Evolutionary conservation across 2,888 invertebrate species (phyloP), one percentile per base, ranked within the genome.

Genomic region (Heliconius charithonia): DNA sequence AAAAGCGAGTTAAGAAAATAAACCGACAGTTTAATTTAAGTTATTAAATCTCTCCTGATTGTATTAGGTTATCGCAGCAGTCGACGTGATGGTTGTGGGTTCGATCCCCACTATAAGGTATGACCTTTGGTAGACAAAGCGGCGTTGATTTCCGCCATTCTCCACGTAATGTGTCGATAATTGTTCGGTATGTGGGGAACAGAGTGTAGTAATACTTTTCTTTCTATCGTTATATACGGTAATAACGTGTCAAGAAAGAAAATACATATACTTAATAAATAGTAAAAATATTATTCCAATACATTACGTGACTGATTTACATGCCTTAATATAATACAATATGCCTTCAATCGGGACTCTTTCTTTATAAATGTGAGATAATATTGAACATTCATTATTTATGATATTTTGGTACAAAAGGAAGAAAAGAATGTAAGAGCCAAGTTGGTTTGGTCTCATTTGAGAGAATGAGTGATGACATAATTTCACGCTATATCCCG

Each of bases 231-330:
- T 2, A 22, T 22, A 1, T 7, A 22, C 13, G 19, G 2, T 22
- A 56, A 22, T 22, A 22, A 56, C 7, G 9, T 56, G 22, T 22
- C 22, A 13, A 22, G 22, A 2, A 22, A 22, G 0, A 22, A 22
- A 22, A 22, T 56, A 56, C 7, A 56, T 22, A 56, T 56, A 13
- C 41, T 13, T 10, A 45, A 45, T 66, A 29, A 66, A 66, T 12
- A 22, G 65, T 66, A 66, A 66, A 66, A 22, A 66, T 66, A 4
- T 25, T 37, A 66, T 66, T 66, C 32, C 66, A 66, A 37, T 66
- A 37, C 10, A 4, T 66, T 66, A 66, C 66, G 66, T 66, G 65
- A 66, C 66, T 22, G 22, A 22, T 7, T 66, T 66, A 10, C 32
- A 37, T 22, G 66, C 3, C 22, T 66, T 37, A 37, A 66, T 66